phyloP scores from a whole-genome alignment of 2,797 vertebrate species.

The Sebastes taczanowskii region DNA sequence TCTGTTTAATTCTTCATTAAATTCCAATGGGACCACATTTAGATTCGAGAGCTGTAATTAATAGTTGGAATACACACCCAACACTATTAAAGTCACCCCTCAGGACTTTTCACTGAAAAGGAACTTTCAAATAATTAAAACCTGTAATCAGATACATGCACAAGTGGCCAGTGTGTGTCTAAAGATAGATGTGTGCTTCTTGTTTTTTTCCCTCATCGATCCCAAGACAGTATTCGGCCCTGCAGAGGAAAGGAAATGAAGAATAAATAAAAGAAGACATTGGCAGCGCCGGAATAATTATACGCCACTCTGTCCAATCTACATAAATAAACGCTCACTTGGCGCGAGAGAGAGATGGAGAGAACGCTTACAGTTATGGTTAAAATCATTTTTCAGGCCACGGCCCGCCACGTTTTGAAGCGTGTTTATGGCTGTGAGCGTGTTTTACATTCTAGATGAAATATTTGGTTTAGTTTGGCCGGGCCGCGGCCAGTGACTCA shows the following conservation, averaged over 20 bases:
- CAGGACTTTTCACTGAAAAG: slow-evolving; percentile 43
- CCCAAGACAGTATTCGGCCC: slow-evolving; percentile 66
- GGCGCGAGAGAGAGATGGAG: slow-evolving; percentile 40
- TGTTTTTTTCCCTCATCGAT: slow-evolving; percentile 51
- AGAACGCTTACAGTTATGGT: slow-evolving; percentile 70
- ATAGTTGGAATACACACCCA: slow-evolving; percentile 43
- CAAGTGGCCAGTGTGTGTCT: slow-evolving; percentile 41
- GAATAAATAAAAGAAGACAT: slow-evolving; percentile 82
- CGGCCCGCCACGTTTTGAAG: slow-evolving; percentile 63
- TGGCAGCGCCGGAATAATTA: slow-evolving; percentile 79
- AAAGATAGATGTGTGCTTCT: slow-evolving; percentile 74
- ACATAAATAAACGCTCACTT: slow-evolving; percentile 82
- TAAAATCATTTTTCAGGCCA: slow-evolving; percentile 81
- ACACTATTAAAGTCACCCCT: slow-evolving; percentile 41
- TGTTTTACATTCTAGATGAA: slow-evolving; percentile 85
- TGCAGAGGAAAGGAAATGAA: slow-evolving; percentile 69
- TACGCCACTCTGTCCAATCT: slow-evolving; percentile 82
- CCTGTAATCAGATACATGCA: slow-evolving; percentile 58
- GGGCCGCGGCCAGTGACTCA: slow-evolving; percentile 60
- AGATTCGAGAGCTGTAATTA: slow-evolving; percentile 57
- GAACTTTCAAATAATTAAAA: slow-evolving; percentile 66
- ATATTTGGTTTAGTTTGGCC: slow-evolving; percentile 83
- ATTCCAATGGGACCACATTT: slow-evolving; percentile 36
- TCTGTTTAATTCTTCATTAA: slow-evolving; percentile 7
- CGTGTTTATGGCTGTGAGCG: slow-evolving; percentile 79